A percentile compares a stretch with the other conserved stretches of the same genome.
These are phyloP conservation scores for Neoascia interrupta DNA, from an alignment of 2,888 invertebrate genomes.

Conservation along the genomic window DNA sequence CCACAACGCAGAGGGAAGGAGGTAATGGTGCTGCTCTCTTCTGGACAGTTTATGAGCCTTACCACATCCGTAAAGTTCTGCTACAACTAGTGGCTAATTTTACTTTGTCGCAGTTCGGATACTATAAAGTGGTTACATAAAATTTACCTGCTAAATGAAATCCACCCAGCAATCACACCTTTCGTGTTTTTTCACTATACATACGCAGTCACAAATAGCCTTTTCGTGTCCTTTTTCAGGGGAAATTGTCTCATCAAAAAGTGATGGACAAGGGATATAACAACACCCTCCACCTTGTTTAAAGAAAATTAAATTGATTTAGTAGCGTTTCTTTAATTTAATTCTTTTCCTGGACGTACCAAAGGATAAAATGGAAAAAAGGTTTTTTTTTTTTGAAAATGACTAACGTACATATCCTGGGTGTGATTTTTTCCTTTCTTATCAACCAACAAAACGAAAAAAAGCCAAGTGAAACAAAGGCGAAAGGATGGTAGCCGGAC, in stretches of 20 bases:
- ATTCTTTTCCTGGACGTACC: neutral
- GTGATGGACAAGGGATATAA: slow-evolving; percentile 1
- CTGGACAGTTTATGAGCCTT: too few species aligned
- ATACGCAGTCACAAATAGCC: too few species aligned
- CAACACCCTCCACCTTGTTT: slow-evolving; percentile 19
- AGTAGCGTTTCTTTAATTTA: slow-evolving; percentile 33
- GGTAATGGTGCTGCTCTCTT: too few species aligned
- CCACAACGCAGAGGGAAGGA: too few species aligned
- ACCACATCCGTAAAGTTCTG: too few species aligned
- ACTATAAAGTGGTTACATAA: too few species aligned
- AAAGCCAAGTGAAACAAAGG: neutral
- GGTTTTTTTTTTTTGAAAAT: slow-evolving; percentile 36
- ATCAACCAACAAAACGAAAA: neutral
- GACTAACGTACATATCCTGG: slow-evolving; percentile 13
- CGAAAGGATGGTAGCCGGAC: slow-evolving; percentile 6
- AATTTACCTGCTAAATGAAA: too few species aligned
- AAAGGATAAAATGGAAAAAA: slow-evolving; percentile 1
- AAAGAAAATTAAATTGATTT: slow-evolving; percentile 45
- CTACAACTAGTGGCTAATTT: too few species aligned
- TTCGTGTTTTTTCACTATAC: too few species aligned
- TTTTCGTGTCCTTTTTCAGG: too few species aligned
- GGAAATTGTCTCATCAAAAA: slow-evolving; percentile 51
- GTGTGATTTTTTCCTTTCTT: slow-evolving; percentile 28
- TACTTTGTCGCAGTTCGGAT: too few species aligned
- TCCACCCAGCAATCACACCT: too few species aligned